Evolutionary conservation across 2,888 invertebrate genomes (phyloP), one percentile per base, ranked within the genome.

Genomic region (Tetropium fuscum): DNA sequence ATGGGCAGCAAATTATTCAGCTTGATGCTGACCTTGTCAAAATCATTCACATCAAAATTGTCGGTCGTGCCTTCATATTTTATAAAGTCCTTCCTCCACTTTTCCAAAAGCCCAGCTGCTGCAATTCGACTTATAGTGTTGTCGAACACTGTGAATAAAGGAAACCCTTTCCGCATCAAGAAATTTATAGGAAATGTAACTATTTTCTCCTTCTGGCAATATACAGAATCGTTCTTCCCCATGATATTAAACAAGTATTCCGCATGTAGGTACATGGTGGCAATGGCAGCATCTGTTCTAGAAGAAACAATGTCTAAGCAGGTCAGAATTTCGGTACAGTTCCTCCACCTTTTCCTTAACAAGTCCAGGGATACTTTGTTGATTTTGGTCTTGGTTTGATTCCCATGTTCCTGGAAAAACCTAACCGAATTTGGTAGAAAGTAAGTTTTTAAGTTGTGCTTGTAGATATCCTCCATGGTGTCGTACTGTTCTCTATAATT

Each of bases 151-250:
- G 66, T 53, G 11, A 64, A 70, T 7, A 79, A 65, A 18, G 75
- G 78, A 66, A 79, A 79, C 2, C 79, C 79, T 64, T 78, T 78
- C 3, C 71, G 64, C 67, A 77, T 71, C n/a, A 77, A 55, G 65
- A 81, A 75, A 66, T 76, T 77, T 3, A 80, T 59, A 0, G 78
- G 78, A 65, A 73, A 77, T 8, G 71, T 73, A 2, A 76, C 73
- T 1, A 79, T 71, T 13, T 73, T 71, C 1, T 73, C 59, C 20
- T 71, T 64, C 36, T 78, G 68, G 43, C 72, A 72, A 44, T 73
- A 70, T 13, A 76, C 62, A 18, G 71, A 47, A 13, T 58, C 20
- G 30, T 72, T 66, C n/a, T 72, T 62, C 6, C 72, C 60, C 27
- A 74, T 74, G 30, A 67, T 69, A 22, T 67, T 67, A 8, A 70